Percentiles rank a stretch among this genome's conserved stretches.
phyloP scores from a whole-genome alignment of 2,888 invertebrate genomes.

The Prosapia bicincta region DNA sequence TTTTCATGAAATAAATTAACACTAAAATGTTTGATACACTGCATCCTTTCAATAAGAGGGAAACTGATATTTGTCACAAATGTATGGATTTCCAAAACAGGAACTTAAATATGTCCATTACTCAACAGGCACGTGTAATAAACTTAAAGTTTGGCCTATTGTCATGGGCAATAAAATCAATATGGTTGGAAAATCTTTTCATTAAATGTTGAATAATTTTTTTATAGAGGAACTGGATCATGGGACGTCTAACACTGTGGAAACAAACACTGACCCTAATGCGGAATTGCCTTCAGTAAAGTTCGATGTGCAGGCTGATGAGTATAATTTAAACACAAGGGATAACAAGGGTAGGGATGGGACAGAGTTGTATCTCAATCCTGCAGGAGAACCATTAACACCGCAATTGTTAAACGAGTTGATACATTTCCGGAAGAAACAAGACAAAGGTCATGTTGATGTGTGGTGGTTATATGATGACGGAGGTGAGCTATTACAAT shows the following conservation, averaged over 20 bases:
- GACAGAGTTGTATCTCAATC: conserved; percentile 26
- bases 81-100: too few species aligned
- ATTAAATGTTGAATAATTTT: too few species aligned
- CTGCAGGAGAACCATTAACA: conserved; percentile 30
- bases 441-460: conserved; percentile 82
- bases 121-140: too few species aligned
- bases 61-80: too few species aligned
- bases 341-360: conserved; percentile 22
- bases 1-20: too few species aligned
- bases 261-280: not conserved
- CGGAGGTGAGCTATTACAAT: conserved; percentile 66
- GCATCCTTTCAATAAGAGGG: too few species aligned
- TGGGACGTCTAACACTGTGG: not conserved
- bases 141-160: too few species aligned
- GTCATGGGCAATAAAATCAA: too few species aligned
- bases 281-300: not conserved
- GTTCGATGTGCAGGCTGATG: not conserved
- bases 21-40: too few species aligned
- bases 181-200: too few species aligned
- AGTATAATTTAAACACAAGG: not conserved
- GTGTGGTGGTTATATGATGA: conserved; percentile 99
- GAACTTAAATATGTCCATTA: too few species aligned
- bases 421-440: conserved; percentile 51
- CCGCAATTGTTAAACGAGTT: conserved; percentile 28
- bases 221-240: not conserved